Evolutionary conservation across 2,797 vertebrate genomes (phyloP), one percentile per base, ranked within the genome.

Genomic region (Botia kubotai): DNA sequence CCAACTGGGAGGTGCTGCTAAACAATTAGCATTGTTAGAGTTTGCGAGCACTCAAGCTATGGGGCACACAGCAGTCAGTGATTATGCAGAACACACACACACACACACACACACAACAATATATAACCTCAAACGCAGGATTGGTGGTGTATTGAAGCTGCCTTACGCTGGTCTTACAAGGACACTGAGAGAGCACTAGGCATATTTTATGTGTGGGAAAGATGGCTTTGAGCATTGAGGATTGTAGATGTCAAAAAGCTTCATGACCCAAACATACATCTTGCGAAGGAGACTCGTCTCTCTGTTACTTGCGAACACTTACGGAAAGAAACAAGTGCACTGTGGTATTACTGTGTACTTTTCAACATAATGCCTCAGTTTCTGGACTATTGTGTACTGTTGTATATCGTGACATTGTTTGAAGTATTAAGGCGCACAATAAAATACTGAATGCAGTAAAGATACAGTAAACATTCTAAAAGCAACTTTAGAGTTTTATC

Each of bases 21-120:
- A 83, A 77, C 67, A 76, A 82, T 83, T 82, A 82, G 63, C 57
- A 75, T 79, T 72, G 77, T 75, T 80, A 63, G 36, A 29, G 33
- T 53, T 74, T 71, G 72, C 19, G 60, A 69, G 26, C 74, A 36
- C 72, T 76, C 46, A 52, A 57, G 26, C 79, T 75, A 66, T 65
- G 75, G 36, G 50, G 36, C 39, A 43, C 39, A 43, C 39, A 43
- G 53, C 36, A 72, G 76, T 67, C 68, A 12, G 60, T 39, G 53
- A 76, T 82, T 43, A 10, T 43, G 39, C 39, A 6, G 23, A 7
- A 43, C 6, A 6, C 39, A 10, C 39, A 8, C 39, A 43, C 6
- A 10, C 39, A 10, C 39, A 43, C 39, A 43, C 76, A 48, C 39
- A 70, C 0, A 4, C 3, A 60, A 36, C 19, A 46, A 53, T 17